Base-by-base conservation (phyloP, 2,113 vertebrate genomes). In the Suncus etruscus region DNA sequence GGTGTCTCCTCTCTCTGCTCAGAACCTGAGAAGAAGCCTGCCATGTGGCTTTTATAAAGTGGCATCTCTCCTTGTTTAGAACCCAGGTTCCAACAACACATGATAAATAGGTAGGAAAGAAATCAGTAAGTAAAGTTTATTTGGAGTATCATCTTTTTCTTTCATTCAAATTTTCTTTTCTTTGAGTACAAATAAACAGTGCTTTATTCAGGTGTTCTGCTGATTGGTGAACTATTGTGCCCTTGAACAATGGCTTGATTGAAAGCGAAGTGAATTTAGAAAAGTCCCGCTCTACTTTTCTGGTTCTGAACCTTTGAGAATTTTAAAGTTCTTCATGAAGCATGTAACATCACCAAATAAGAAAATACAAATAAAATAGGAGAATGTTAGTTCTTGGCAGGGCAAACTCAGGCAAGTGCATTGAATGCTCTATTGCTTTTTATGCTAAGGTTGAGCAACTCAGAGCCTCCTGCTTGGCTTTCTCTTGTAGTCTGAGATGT, bases 121-220 rank as follows among this genome's bases (percentile, higher is more conserved):
- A 78, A 91, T 18, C 32, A 39, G 31, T 29, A 39, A 4, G 0
- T 77, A 22, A 93, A 81, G 51, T 32, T 51, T 32, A 68, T 51
- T 29, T 54, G n/a, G 3, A 20, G 6, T 79, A 4, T 4, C 3
- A 5, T 39, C 45, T 66, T 85, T 39, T 39, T 39, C 70, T 66
- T 74, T 81, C 45, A n/a, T 77, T 90, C 5, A 29, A 11, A 11
- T 70, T 91, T 86, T 63, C 16, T 91, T 93, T 92, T 87, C 14
- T 27, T 83, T 11, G 32, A 31, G 32, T 80, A 66, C 45, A 58
- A 72, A 27, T 51, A 50, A 72, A 29, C 32, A 47, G 18, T 65
- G 29, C 39, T 18, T 58, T 25, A 8, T n/a, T 22, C 58, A 78
- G 47, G 22, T 76, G 7, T 6, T 76, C 22, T n/a, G 11, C 50